A percentile compares a stretch with the other conserved stretches of the same genome.
phyloP scores from a whole-genome alignment of 2,113 vertebrate species.

The Sakesphorus luctuosus region DNA sequence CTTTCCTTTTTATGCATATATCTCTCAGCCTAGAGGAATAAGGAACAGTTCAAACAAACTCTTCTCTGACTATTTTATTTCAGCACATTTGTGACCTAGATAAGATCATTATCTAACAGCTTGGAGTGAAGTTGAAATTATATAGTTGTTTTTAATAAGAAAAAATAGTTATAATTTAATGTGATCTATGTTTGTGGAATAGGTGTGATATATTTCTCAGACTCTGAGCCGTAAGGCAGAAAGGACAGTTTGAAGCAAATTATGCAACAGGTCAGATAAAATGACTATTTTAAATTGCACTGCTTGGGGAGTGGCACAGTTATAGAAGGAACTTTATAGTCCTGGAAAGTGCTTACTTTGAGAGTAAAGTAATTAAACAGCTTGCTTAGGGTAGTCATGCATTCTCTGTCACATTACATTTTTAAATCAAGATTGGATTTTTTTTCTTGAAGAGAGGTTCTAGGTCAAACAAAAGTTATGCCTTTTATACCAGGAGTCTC shows the following conservation, averaged over 20 bases:
- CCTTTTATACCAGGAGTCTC: background rate
- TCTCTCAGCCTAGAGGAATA: slow-evolving; percentile 56
- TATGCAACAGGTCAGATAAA: slow-evolving; percentile 48
- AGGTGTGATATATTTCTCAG: slow-evolving; percentile 19
- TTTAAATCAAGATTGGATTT: background rate
- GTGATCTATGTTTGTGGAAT: slow-evolving; percentile 51
- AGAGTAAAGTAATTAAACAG: background rate
- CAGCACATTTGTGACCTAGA: slow-evolving; percentile 7
- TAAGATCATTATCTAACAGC: slow-evolving; percentile 63
- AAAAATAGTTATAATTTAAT: slow-evolving; percentile 56
- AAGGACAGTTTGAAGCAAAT: slow-evolving; percentile 20
- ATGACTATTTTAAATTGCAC: slow-evolving; percentile 26
- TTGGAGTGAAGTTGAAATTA: slow-evolving; percentile 39
- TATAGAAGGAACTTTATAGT: background rate
- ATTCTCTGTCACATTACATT: background rate
- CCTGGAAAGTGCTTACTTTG: background rate
- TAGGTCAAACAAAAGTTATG: background rate
- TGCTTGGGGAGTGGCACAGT: background rate
- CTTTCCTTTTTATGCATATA: slow-evolving; percentile 22
- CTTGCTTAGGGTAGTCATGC: background rate
- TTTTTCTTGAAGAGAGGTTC: background rate
- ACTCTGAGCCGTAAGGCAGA: background rate
- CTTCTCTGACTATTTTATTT: slow-evolving; percentile 52
- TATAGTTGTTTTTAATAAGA: slow-evolving; percentile 29
- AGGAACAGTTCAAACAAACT: slow-evolving; percentile 52